Conservation (phyloP, 1,140 invertebrate species). For the Dendrolimus kikuchii region DNA sequence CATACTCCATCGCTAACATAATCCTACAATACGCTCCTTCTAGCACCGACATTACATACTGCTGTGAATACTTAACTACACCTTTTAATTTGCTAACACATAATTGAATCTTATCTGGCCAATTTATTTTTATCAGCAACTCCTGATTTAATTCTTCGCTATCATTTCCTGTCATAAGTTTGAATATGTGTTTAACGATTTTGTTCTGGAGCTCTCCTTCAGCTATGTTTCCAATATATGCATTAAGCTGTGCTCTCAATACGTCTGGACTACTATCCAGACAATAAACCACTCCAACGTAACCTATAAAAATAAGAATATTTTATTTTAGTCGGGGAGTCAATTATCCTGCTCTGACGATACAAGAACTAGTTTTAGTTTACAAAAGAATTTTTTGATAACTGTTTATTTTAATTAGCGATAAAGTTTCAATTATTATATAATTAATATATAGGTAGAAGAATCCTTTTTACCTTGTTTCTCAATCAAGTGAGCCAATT, state of each 20-base stretch:
- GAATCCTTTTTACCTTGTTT: conserved; percentile 9
- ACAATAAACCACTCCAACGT: conserved; percentile 15
- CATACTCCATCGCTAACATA: conserved; percentile 12
- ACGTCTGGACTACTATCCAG: conserved; percentile 22
- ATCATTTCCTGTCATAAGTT: conserved; percentile 5
- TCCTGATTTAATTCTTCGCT: conserved; percentile 8
- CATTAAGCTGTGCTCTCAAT: conserved; percentile 9
- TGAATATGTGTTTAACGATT: conserved; percentile 13
- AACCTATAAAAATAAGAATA: conserved; percentile 1
- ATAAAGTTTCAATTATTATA: no score
- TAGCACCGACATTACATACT: conserved; percentile 8
- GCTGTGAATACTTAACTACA: conserved; percentile 3
- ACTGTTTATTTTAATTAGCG: no score
- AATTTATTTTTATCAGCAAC: conserved; percentile 1
- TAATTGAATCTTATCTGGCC: conserved; percentile 4
- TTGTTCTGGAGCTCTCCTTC: conserved; percentile 13
- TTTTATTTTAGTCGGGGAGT: background rate
- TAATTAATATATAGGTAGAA: background rate
- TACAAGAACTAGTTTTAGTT: no score
- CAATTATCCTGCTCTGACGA: no score
- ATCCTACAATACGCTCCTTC: conserved; percentile 17
- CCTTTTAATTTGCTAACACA: conserved; percentile 6
- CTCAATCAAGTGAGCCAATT: conserved; percentile 8
- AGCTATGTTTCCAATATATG: conserved; percentile 12
- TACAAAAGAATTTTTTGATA: no score